Conservation (phyloP, 2,113 vertebrate genomes). For the Coturnix japonica region DNA sequence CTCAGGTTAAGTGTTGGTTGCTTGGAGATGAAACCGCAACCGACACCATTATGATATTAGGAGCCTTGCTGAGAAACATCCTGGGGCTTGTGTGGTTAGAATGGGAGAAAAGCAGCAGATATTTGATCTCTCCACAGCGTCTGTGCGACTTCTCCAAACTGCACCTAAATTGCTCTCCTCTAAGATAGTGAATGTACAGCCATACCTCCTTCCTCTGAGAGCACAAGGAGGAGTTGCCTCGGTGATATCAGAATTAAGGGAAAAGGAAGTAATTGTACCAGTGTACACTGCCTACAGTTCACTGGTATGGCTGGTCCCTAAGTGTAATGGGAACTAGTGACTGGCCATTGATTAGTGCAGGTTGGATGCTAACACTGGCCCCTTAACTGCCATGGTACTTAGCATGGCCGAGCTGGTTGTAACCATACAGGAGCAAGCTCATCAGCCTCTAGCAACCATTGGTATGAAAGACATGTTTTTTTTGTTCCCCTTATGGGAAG, state of each 20-base stretch:
- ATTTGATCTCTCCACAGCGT: background rate
- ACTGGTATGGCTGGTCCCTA: background rate
- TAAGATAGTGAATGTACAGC: background rate
- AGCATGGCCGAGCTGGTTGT: background rate
- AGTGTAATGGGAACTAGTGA: background rate
- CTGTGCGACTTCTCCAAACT: background rate
- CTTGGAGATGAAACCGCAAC: background rate
- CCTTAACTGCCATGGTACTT: background rate
- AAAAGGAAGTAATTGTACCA: background rate
- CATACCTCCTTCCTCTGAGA: background rate
- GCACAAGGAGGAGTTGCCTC: background rate
- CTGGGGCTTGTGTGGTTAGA: background rate
- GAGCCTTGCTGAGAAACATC: background rate
- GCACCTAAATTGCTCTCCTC: background rate
- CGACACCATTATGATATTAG: background rate
- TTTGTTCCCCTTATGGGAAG: background rate
- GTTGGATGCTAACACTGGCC: background rate
- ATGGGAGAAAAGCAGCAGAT: background rate
- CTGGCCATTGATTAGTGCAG: background rate
- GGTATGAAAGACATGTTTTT: background rate
- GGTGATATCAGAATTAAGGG: background rate
- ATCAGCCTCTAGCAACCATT: background rate
- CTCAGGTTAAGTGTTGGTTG: background rate
- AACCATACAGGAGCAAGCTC: background rate
- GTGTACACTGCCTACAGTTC: background rate